Base-by-base conservation (phyloP, 2,113 vertebrate genomes). In the Zingel zingel region DNA sequence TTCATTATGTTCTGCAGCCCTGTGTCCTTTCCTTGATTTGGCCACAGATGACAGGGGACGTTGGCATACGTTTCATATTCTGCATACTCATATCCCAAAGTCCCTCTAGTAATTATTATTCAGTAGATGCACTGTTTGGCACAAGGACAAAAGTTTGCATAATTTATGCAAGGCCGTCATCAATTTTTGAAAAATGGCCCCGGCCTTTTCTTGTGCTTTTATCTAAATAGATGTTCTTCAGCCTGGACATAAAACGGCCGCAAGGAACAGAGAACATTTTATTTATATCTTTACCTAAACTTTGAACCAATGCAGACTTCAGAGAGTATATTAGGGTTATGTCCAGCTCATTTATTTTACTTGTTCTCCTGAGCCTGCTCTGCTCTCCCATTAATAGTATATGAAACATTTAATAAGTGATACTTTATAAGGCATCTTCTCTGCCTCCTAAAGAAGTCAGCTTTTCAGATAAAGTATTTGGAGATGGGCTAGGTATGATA, bases 161-260 rank as follows among this genome's bases (percentile, higher is more conserved):
- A 95, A 95, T 97, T 96, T 96, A 95, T 96, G 95, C 95, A 92
- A 95, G 94, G 92, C 95, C 86, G 87, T 96, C 92, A 94, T 96
- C 93, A 94, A 92, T 95, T 96, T 94, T 92, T 93, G 91, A 93
- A 93, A 93, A 95, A 93, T 61, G 86, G 89, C 88, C 92, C 94
- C 90, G 78, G 91, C 89, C 89, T 90, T 89, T 92, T 92, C 90
- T 89, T 76, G 74, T 87, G 94, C 94, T 94, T 95, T 95, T 94
- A 95, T 85, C 92, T 93, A 93, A 93, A 94, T 93, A 93, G 93
- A 93, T 77, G 79, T 87, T 88, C 88, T 91, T 84, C 72, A 64
- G 89, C 77, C 72, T 53, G 81, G 79, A 90, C 87, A 86, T 93
- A 89, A 93, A 93, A 88, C 11, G 65, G 62, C 71, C 10, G 18